Base-by-base conservation (phyloP, 2,888 invertebrate species). In the Eupithecia exiguata region DNA sequence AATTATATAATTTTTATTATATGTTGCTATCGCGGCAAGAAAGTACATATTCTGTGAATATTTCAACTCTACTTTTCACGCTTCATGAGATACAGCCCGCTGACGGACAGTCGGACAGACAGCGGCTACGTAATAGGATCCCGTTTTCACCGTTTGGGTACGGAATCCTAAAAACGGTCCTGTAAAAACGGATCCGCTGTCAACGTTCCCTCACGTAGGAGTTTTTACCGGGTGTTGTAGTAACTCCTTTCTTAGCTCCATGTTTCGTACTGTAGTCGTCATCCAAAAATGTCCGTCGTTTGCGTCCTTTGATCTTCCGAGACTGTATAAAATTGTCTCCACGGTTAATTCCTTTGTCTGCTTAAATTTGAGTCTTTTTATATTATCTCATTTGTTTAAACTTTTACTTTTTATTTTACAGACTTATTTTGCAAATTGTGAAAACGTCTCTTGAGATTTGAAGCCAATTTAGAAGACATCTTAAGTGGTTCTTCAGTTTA, bases 331-430 rank as follows among this genome's bases (percentile, higher is more conserved):
- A 53, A 53, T 63, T 65, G 63, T 65, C 63, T 65, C 38, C 25
- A 30, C 36, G 63, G n/a, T 65, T 65, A 12, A 65, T 65, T 65
- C n/a, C 38, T 65, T 65, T 65, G 63, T 65, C 63, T 21, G 63
- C 21, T 21, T 65, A 12, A 65, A 38, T 65, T 38, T 38, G 38
- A 36, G 38, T 35, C 35, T 9, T 62, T 62, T 61, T 30, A 30
- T 62, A 62, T 62, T 62, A 35, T 62, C 62, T 62, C 18, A 62
- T 62, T 62, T 62, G 35, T 16, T 62, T 9, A 38, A n/a, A 63
- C 38, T 18, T 36, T 63, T 63, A n/a, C 38, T 5, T 65, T 65
- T 38, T 12, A 38, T 65, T n/a, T 36, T 65, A 10, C 36, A 38
- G 58, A n/a, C 53, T 10, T 53, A 58, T 58, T 58, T 12, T 14